Evolutionary conservation across 1,140 invertebrate genomes (phyloP).

Genomic region (Hyles vespertilio): DNA sequence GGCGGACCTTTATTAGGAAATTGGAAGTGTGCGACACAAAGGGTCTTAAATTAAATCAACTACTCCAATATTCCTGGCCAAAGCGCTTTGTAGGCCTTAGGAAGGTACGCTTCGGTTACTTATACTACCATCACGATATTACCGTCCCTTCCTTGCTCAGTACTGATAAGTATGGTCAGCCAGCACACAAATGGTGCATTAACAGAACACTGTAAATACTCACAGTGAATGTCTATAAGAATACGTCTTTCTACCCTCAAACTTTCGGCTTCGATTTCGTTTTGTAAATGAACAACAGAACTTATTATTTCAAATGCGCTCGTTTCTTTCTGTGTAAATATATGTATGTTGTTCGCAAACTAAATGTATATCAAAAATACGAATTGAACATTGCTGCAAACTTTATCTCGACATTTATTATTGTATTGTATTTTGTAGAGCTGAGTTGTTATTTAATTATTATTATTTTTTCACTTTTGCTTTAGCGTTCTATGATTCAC

Average conservation of each 20-base stretch:
- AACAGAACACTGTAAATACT: no score
- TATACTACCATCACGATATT: conserved; percentile 8
- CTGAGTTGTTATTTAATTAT: no score
- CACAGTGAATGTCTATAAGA: no score
- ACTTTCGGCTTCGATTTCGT: neutral
- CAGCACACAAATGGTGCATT: conserved; percentile 1
- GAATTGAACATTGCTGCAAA: conserved; percentile 21
- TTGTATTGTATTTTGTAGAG: conserved; percentile 18
- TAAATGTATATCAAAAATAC: conserved; percentile 4
- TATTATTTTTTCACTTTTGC: no score
- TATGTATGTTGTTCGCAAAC: conserved; percentile 14
- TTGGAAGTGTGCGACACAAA: conserved; percentile 50
- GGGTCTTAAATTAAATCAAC: conserved; percentile 52
- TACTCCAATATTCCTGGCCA: conserved; percentile 38
- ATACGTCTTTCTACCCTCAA: neutral
- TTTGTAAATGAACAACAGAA: conserved; percentile 3
- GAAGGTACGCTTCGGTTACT: conserved; percentile 1
- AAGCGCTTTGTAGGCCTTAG: conserved; percentile 27
- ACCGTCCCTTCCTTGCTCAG: neutral
- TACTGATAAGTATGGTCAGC: conserved; percentile 11
- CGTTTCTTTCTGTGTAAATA: conserved; percentile 19
- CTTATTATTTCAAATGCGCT: conserved; percentile 18
- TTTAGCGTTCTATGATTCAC: no score
- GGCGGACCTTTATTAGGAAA: conserved; percentile 43
- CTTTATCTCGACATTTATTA: conserved; percentile 25